Evolutionary conservation across 2,113 vertebrate genomes (phyloP).

Genomic region (Neomonachus schauinslandi): DNA sequence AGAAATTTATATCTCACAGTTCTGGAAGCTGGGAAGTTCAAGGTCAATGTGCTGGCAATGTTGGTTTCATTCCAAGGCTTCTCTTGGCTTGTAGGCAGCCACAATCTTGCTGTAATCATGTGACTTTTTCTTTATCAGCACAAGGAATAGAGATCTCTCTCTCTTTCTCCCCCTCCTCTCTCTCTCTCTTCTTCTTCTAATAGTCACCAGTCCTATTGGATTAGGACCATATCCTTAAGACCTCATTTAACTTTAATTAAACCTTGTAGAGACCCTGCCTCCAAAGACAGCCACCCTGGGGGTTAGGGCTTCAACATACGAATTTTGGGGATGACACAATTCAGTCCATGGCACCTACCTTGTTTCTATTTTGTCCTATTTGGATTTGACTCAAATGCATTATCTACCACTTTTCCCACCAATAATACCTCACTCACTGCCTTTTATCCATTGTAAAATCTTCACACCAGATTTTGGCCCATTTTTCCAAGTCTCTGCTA

Average conservation of each 20-base stretch:
- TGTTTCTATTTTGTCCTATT: background rate
- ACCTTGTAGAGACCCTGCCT: background rate
- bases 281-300: background rate
- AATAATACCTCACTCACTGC: background rate
- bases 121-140: background rate
- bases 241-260: background rate
- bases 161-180: background rate
- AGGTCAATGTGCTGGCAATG: background rate
- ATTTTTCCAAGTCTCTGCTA: background rate
- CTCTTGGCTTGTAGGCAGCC: background rate
- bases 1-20: background rate
- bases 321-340: background rate
- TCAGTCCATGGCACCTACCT: background rate
- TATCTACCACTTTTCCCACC: background rate
- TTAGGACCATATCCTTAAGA: background rate
- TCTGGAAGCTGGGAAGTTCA: background rate
- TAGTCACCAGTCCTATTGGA: background rate
- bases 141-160: background rate
- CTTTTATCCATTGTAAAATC: background rate
- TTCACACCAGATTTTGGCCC: background rate
- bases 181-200: background rate
- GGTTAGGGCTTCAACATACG: background rate
- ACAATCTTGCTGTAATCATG: background rate
- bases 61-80: background rate
- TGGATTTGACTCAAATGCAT: background rate